phyloP scores from a whole-genome alignment of 2,888 invertebrate genomes.

The Drosophila sordidula region DNA sequence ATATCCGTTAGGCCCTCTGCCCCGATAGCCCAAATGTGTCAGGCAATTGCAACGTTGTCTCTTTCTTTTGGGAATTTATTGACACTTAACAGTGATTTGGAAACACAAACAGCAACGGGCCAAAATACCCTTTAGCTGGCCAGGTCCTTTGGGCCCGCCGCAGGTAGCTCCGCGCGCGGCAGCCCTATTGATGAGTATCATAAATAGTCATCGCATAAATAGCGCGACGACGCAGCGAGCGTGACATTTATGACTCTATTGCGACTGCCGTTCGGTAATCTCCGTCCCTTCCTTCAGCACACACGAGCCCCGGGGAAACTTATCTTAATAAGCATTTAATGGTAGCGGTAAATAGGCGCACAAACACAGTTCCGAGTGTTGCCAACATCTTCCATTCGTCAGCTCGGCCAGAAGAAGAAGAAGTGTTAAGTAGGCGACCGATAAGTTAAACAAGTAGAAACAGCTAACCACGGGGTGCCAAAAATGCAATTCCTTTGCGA shows the following conservation, averaged over 20 bases:
- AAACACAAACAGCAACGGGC: constrained; percentile 42
- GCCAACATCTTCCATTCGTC: not conserved
- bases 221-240: constrained; percentile 38
- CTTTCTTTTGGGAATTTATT: constrained; percentile 71
- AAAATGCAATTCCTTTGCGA: not conserved
- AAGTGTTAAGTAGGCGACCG: constrained; percentile 62
- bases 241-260: constrained; percentile 82
- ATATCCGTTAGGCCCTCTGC: constrained; percentile 43
- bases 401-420: not conserved
- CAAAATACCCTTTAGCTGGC: constrained; percentile 16
- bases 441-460: constrained; percentile 30
- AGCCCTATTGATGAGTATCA: constrained; percentile 67
- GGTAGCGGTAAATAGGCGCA: constrained; percentile 71
- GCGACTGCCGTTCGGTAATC: constrained; percentile 57
- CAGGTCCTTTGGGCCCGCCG: not conserved
- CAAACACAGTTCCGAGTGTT: constrained; percentile 43
- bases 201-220: constrained; percentile 82
- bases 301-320: constrained; percentile 36
- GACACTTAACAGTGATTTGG: constrained; percentile 65
- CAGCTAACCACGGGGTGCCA: constrained; percentile 22
- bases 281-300: constrained; percentile 39
- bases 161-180: constrained; percentile 37
- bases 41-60: constrained; percentile 71
- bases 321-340: constrained; percentile 82
- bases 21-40: constrained; percentile 58